Conservation (phyloP, 2,113 vertebrate genomes). For the Chascanopsetta lugubris region DNA sequence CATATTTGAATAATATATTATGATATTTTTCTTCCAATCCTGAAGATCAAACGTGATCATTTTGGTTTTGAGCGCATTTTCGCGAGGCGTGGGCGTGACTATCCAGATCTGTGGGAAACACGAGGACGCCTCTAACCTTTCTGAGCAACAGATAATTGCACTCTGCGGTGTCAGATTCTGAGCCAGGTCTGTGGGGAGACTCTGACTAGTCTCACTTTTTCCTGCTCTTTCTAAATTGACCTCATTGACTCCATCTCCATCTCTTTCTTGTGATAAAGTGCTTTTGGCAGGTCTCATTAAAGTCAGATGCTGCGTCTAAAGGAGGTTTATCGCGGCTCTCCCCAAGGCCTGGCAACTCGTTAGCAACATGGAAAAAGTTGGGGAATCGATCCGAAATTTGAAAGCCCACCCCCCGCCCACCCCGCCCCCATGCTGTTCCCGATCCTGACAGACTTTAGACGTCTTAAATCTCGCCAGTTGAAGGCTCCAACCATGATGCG, state of each 20-base stretch:
- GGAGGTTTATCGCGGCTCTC: constrained; percentile 53
- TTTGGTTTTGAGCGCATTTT: background rate
- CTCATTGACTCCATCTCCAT: constrained; percentile 64
- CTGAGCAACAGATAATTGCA: constrained; percentile 39
- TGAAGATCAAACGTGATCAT: background rate
- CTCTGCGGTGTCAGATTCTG: constrained; percentile 11
- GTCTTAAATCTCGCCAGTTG: constrained; percentile 8
- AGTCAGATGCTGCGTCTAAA: constrained; percentile 53
- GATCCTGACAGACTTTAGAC: constrained; percentile 21
- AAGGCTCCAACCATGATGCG: constrained; percentile 18
- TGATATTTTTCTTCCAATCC: background rate
- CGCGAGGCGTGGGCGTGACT: background rate
- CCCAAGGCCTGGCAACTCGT: constrained; percentile 51
- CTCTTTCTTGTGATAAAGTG: constrained; percentile 66
- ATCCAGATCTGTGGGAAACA: constrained; percentile 15
- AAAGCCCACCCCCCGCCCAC: no score
- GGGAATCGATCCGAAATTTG: constrained; percentile 64
- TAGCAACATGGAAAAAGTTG: constrained; percentile 55
- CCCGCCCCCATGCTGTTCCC: no score
- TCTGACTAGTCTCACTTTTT: constrained; percentile 37
- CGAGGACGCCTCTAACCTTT: constrained; percentile 17
- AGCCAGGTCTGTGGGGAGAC: constrained; percentile 38
- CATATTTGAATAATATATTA: no score
- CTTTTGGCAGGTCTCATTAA: constrained; percentile 75
- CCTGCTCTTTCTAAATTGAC: constrained; percentile 56